Conservation (phyloP, 2,797 vertebrate species). For the Morus bassanus region DNA sequence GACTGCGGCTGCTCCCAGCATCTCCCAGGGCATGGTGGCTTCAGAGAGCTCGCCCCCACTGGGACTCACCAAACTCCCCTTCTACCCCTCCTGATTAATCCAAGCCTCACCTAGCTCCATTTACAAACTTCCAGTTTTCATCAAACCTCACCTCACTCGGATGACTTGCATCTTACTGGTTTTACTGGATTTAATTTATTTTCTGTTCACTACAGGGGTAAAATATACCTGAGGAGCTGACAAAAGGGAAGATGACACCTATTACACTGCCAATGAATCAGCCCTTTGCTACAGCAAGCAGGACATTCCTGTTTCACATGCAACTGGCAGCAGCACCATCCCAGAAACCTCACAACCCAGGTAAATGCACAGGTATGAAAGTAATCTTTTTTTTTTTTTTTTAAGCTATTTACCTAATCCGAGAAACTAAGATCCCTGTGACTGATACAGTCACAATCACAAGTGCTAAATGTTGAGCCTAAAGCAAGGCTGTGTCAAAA, state of each 20-base stretch:
- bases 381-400: neutral
- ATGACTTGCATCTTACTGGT: constrained; percentile 4
- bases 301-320: constrained; percentile 46
- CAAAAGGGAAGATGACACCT: constrained; percentile 52
- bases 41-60: neutral
- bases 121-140: neutral
- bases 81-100: neutral
- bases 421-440: neutral
- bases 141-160: neutral
- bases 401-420: neutral
- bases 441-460: neutral
- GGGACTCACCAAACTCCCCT: neutral
- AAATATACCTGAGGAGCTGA: constrained; percentile 27
- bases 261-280: constrained; percentile 32
- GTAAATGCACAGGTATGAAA: constrained; percentile 17
- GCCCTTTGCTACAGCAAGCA: constrained; percentile 19
- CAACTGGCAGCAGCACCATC: neutral
- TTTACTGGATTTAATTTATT: constrained; percentile 55
- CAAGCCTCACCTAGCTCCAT: neutral
- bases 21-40: neutral
- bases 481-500: constrained; percentile 12
- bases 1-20: accelerated
- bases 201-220: constrained; percentile 48
- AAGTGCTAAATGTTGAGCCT: neutral
- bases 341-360: constrained; percentile 4